These are phyloP conservation scores for Perodicticus potto DNA, from an alignment of 2,797 vertebrate species.

Conservation along the genomic window DNA sequence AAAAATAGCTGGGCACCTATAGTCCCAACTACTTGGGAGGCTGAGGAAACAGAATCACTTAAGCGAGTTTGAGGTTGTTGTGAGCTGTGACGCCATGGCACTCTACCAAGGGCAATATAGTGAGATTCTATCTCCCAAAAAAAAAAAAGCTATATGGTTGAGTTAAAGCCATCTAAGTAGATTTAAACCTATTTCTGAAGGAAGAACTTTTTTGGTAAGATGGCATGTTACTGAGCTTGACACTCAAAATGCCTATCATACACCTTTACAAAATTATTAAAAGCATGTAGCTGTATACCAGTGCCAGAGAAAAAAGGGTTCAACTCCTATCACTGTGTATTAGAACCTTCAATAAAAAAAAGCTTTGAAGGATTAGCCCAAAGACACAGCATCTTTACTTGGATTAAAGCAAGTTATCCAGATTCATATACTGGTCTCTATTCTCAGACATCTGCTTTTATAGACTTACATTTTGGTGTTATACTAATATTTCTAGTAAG, in stretches of 20 bases:
- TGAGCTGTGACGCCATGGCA: no score
- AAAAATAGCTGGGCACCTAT: no score
- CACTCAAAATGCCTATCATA: neutral
- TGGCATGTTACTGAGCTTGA: neutral
- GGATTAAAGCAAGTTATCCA: neutral
- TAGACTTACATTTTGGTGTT: neutral
- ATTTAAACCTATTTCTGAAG: constrained; percentile 1
- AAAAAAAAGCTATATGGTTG: neutral
- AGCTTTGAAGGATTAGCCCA: neutral
- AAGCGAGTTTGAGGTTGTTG: no score
- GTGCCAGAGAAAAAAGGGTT: neutral
- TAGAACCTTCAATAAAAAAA: neutral
- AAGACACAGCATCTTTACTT: neutral
- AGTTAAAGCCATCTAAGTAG: neutral
- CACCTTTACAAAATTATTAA: neutral
- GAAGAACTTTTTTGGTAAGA: neutral
- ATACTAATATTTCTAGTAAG: neutral
- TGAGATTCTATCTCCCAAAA: no score
- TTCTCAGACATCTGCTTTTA: neutral
- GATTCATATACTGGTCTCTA: neutral
- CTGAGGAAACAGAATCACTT: no score
- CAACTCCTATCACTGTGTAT: neutral
- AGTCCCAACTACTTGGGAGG: no score
- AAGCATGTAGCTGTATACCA: neutral
- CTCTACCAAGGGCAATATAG: no score